Base-by-base conservation (phyloP, 2,113 vertebrate species). In the Gobius niger region DNA sequence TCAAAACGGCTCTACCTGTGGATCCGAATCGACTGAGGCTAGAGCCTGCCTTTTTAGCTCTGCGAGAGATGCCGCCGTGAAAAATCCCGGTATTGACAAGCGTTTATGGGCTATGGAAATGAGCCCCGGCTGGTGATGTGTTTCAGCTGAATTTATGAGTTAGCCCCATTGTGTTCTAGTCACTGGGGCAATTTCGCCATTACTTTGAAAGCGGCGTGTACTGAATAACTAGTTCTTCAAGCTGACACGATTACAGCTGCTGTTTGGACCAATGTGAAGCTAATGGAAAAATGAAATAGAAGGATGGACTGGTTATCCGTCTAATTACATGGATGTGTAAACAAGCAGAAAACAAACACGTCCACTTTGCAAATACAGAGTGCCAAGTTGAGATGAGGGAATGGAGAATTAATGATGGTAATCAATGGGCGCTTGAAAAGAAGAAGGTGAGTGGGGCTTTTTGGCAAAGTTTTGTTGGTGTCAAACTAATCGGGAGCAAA, bases 81-180 rank as follows among this genome's bases (percentile, higher is more conserved):
- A 60, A 14, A 41, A 44, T 41, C 13, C 7, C 34, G 9, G 15
- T 60, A 60, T 60, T 60, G 47, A 68, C 44, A 42, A 16, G 47
- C 50, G 64, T 63, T 42, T 1, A 15, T 65, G 19, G 2, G 64
- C 44, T 19, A 71, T 68, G 47, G 44, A 70, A 73, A 73, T 81
- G 18, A 61, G 53, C 12, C 34, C 19, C 9, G 47, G 16, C 9
- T 19, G 42, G 44, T 9, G 19, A 47, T 61, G 9, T 15, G n/a
- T 50, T 49, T 15, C 49, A 54, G 54, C 41, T 46, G 50, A 62
- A 69, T 56, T 65, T 41, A 53, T 40, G 9, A 40, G 54, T 6
- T 41, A 44, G 44, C 67, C 49, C 24, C 12, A 40, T 18, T 52
- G 19, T 19, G 2, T n/a, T 18, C 15, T 42, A 8, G 40, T 59